Evolutionary conservation across 1,140 invertebrate genomes (phyloP), one percentile per base, ranked within the genome.

Genomic region (Trachelipus rathkii): DNA sequence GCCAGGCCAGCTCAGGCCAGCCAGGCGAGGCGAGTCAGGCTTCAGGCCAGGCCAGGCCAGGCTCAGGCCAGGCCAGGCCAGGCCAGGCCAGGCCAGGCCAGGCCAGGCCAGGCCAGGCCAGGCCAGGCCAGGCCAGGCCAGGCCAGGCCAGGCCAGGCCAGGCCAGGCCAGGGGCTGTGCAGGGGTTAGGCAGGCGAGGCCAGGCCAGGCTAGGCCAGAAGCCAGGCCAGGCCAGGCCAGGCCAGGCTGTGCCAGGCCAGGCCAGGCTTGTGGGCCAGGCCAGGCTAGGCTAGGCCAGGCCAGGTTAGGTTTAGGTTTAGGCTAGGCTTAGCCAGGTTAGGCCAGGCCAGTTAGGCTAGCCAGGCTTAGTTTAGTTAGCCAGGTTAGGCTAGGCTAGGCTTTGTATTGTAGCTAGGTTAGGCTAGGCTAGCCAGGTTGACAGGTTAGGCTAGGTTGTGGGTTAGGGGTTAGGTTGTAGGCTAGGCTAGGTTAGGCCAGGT

Each of bases 31-130:
- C n/a, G n/a, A n/a, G n/a, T n/a, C n/a, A n/a, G n/a, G n/a, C n/a
- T n/a, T 70, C 10, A 70, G 68, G 68, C 21, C 21, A 70, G 68
- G 68, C 21, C 21, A 70, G 68, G 68, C 68, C 21, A 70, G 68
- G 68, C 21, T 60, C n/a, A 60, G 53, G 53, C 53, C 53, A 60
- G 53, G 53, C 53, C 53, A 60, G 53, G 53, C 53, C n/a, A 60
- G 53, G 53, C n/a, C n/a, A 60, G 53, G 53, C 53, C 53, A 60
- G 53, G 53, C 53, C 53, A 60, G 53, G 53, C 53, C 53, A 60
- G 53, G 53, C 53, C n/a, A 60, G 53, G 53, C n/a, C n/a, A 60
- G 53, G 53, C 53, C 53, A 60, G 53, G 53, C 53, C 53, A 60
- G 53, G 53, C 53, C n/a, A 60, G 53, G 53, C n/a, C n/a, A 60